phyloP scores from a whole-genome alignment of 1,140 invertebrate genomes.

The Euwallacea similis region DNA sequence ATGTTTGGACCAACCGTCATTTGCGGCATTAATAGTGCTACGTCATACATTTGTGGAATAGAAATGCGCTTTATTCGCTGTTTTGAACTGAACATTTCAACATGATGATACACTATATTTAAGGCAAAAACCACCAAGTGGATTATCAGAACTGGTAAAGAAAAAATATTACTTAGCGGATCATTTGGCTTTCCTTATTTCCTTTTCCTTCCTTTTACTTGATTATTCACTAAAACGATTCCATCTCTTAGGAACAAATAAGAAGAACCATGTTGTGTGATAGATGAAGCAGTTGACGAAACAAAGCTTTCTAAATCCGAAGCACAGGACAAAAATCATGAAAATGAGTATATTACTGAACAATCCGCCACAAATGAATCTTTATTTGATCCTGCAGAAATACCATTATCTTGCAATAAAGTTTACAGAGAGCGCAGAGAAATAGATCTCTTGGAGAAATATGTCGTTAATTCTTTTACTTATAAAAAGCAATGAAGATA shows the following conservation, averaged over 20 bases:
- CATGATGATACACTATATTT: slow-evolving; percentile 14
- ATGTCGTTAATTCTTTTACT: slow-evolving; percentile 23
- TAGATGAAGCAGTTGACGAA: slow-evolving; percentile 19
- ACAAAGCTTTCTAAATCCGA: slow-evolving; percentile 28
- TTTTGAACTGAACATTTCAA: too few species aligned
- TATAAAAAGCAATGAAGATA: slow-evolving; percentile 19
- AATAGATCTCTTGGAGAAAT: slow-evolving; percentile 20
- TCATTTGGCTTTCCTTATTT: slow-evolving; percentile 16
- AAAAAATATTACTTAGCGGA: slow-evolving; percentile 34
- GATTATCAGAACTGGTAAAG: slow-evolving; percentile 20
- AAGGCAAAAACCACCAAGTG: slow-evolving; percentile 33
- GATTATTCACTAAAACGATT: slow-evolving; percentile 21
- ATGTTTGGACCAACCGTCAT: too few species aligned
- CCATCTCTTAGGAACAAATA: slow-evolving; percentile 27
- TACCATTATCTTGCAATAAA: slow-evolving; percentile 11
- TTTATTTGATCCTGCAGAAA: slow-evolving; percentile 16
- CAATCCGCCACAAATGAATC: slow-evolving; percentile 32
- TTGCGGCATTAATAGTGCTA: too few species aligned
- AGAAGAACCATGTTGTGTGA: slow-evolving; percentile 21
- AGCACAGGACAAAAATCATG: slow-evolving; percentile 30
- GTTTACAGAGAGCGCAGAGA: slow-evolving; percentile 16
- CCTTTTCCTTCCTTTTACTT: slow-evolving; percentile 28
- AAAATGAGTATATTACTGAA: slow-evolving; percentile 23
- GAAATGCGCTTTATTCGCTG: too few species aligned
- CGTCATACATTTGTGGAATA: too few species aligned